A percentile compares a stretch with the other conserved stretches of the same genome.
Evolutionary conservation across 2,113 vertebrate genomes (phyloP).

Genomic region (Saimiri boliviensis): DNA sequence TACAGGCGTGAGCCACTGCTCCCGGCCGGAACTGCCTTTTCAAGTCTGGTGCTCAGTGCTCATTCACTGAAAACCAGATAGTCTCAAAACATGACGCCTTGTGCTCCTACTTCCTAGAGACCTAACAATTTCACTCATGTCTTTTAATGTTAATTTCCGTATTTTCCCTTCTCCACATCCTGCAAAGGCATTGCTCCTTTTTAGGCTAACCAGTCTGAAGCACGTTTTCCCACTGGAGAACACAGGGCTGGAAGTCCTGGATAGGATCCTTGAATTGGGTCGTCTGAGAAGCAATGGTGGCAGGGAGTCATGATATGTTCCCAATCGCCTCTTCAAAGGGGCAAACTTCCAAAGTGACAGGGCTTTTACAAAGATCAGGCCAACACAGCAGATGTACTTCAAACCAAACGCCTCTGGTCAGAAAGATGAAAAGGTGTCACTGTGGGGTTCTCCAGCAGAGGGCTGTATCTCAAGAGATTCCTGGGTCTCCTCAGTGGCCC

Average conservation of each 20-base stretch:
- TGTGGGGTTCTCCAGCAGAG: not conserved
- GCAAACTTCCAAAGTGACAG: not conserved
- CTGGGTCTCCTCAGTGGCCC: not conserved
- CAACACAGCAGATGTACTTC: not conserved
- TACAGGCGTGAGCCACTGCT: too few species aligned
- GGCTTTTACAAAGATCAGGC: not conserved
- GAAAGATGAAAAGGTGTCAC: not conserved
- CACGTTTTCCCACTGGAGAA: not conserved
- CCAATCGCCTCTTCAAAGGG: not conserved
- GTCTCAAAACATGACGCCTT: not conserved
- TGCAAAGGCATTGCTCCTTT: not conserved
- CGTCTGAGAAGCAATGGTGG: rapidly evolving
- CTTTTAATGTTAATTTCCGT: rapidly evolving
- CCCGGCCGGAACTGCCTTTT: too few species aligned
- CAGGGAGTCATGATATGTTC: rapidly evolving
- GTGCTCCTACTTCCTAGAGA: not conserved
- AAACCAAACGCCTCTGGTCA: too few species aligned
- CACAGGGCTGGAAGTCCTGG: too few species aligned
- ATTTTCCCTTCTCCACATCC: not conserved
- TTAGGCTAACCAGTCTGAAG: not conserved
- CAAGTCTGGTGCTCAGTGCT: not conserved
- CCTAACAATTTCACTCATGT: rapidly evolving
- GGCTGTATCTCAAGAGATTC: rapidly evolving
- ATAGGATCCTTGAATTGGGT: rapidly evolving
- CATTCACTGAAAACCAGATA: not conserved